Evolutionary conservation across 2,797 vertebrate genomes (phyloP).

Genomic region (Clarias laeviceps): DNA sequence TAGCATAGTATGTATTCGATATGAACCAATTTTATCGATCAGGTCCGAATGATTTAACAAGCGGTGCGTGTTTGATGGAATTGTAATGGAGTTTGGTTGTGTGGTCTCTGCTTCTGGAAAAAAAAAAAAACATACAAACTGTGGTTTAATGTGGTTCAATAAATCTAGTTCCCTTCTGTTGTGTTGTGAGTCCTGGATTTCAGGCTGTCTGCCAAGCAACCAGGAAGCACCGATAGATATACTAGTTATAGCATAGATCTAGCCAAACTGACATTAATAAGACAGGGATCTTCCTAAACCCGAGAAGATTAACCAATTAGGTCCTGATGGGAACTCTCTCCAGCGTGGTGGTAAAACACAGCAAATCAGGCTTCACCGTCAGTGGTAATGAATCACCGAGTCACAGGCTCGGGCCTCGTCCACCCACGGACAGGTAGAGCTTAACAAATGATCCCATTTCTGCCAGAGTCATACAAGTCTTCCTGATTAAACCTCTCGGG

Average conservation of each 20-base stretch:
- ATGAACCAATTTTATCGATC: not conserved
- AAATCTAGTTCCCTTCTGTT: not conserved
- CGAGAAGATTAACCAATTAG: not conserved
- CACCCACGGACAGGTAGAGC: conserved; percentile 29
- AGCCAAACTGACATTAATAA: not conserved
- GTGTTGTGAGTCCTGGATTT: not conserved
- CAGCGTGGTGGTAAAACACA: not conserved
- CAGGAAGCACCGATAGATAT: no score
- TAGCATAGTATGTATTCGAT: not conserved
- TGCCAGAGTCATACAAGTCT: conserved; percentile 19
- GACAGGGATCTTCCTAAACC: not conserved
- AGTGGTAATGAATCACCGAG: conserved; percentile 44
- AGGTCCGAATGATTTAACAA: not conserved
- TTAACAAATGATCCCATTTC: conserved; percentile 17
- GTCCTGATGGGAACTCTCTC: not conserved
- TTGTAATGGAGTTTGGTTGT: not conserved
- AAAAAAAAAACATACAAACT: not conserved
- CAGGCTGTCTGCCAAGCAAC: not conserved
- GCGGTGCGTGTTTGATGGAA: not conserved
- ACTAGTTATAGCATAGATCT: no score
- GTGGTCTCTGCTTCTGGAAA: not conserved
- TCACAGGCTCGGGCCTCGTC: conserved; percentile 47
- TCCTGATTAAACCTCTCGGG: conserved; percentile 38
- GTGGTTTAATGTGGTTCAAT: not conserved
- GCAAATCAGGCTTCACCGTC: not conserved